phyloP scores from a whole-genome alignment of 2,113 vertebrate genomes.

The Lethenteron camtschaticum region DNA sequence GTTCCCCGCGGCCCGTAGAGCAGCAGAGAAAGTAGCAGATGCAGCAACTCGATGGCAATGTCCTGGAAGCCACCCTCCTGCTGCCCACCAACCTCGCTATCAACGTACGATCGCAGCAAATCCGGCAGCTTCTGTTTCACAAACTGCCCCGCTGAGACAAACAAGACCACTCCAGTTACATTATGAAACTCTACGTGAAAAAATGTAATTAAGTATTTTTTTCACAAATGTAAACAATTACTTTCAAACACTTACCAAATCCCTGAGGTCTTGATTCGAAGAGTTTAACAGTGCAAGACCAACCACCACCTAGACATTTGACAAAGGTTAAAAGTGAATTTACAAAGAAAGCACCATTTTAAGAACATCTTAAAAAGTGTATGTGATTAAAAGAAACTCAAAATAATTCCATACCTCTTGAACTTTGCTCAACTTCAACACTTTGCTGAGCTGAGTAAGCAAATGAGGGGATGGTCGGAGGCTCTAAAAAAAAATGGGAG shows the following conservation, averaged over 20 bases:
- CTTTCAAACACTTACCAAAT: constrained; percentile 47
- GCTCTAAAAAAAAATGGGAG: constrained; percentile 48
- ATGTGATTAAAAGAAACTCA: background rate
- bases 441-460: constrained; percentile 97
- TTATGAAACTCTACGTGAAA: background rate
- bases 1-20: constrained; percentile 97
- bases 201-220: background rate
- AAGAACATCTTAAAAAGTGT: background rate
- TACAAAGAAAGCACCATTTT: too few species aligned
- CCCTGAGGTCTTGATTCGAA: constrained; percentile 70
- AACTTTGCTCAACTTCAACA: constrained; percentile 97
- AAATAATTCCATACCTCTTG: constrained; percentile 48
- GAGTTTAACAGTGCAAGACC: constrained; percentile 90
- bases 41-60: constrained; percentile 98
- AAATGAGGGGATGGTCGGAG: constrained; percentile 90
- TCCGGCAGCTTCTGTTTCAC: constrained; percentile 98
- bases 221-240: background rate
- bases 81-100: constrained; percentile 89
- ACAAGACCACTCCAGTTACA: constrained; percentile 1
- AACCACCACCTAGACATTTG: constrained; percentile 60
- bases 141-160: constrained; percentile 51
- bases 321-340: too few species aligned
- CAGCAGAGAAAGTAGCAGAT: constrained; percentile 97
- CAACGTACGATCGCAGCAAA: constrained; percentile 90
- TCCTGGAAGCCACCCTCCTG: constrained; percentile 99